Evolutionary conservation across 2,797 vertebrate species (phyloP).

Genomic region (Pachyuromys duprasi): DNA sequence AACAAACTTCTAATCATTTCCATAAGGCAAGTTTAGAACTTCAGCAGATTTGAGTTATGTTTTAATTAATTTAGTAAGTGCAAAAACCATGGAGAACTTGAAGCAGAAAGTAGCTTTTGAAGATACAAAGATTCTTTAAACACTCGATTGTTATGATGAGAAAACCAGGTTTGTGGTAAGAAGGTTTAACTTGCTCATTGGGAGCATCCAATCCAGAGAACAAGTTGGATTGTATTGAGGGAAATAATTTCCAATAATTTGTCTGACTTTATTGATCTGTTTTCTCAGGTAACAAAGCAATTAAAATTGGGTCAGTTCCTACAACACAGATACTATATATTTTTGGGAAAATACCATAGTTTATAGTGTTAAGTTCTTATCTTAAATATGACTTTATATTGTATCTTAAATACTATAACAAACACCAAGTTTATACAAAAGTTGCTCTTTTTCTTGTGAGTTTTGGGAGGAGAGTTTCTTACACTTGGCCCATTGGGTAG

Average conservation of each 20-base stretch:
- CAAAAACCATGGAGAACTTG: conserved; percentile 22
- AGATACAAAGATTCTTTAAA: conserved; percentile 34
- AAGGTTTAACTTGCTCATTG: background rate
- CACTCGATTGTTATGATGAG: background rate
- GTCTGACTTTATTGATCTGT: background rate
- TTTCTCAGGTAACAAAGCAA: background rate
- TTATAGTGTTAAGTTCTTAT: background rate
- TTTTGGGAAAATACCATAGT: background rate
- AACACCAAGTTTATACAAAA: background rate
- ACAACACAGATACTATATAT: background rate
- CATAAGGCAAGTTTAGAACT: conserved; percentile 16
- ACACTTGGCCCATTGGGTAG: background rate
- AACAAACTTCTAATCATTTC: conserved; percentile 20
- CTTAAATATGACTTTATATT: background rate
- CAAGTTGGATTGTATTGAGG: background rate
- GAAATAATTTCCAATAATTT: background rate
- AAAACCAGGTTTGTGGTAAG: background rate
- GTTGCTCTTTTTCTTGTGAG: background rate
- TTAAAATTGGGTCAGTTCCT: background rate
- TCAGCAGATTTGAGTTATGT: background rate
- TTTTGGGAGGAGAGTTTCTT: background rate
- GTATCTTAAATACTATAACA: background rate
- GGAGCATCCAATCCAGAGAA: background rate
- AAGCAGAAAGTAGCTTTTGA: background rate
- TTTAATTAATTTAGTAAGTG: background rate